A percentile compares a stretch with the other conserved stretches of the same genome.
phyloP scores from a whole-genome alignment of 1,140 invertebrate genomes.

The Heterodera schachtii region DNA sequence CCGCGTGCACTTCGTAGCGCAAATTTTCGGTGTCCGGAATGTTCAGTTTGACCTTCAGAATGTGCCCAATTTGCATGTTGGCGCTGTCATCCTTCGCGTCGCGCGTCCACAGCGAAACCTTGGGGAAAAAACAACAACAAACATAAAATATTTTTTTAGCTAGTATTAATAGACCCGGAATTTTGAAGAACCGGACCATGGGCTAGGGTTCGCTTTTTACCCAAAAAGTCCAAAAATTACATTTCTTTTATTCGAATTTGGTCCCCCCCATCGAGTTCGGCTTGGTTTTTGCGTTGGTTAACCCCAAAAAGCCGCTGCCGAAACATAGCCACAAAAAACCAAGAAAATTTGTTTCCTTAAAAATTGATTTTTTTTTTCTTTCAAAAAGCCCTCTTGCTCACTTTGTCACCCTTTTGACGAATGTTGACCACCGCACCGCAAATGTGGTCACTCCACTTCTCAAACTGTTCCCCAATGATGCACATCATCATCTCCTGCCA shows the following conservation, averaged over 20 bases:
- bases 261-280: no score
- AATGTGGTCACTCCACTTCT: conserved; percentile 84
- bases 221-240: no score
- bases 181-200: no score
- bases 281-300: no score
- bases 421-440: conserved; percentile 93
- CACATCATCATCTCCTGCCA: conserved; percentile 93
- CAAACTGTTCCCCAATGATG: conserved; percentile 93
- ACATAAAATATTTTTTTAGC: not conserved
- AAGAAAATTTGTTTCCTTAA: no score
- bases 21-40: conserved; percentile 56
- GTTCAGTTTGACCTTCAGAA: conserved; percentile 58
- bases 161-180: no score
- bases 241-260: no score
- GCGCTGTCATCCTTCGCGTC: conserved; percentile 78
- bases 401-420: conserved; percentile 86
- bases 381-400: conserved; percentile 70
- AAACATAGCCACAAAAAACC: no score
- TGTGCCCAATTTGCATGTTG: conserved; percentile 70
- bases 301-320: no score
- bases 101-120: conserved; percentile 77
- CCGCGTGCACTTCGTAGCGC: conserved; percentile 65
- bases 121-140: conserved; percentile 33
- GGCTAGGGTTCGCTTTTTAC: no score
- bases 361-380: no score